phyloP scores from a whole-genome alignment of 2,797 vertebrate species.

The Pseudochirops corinnae region DNA sequence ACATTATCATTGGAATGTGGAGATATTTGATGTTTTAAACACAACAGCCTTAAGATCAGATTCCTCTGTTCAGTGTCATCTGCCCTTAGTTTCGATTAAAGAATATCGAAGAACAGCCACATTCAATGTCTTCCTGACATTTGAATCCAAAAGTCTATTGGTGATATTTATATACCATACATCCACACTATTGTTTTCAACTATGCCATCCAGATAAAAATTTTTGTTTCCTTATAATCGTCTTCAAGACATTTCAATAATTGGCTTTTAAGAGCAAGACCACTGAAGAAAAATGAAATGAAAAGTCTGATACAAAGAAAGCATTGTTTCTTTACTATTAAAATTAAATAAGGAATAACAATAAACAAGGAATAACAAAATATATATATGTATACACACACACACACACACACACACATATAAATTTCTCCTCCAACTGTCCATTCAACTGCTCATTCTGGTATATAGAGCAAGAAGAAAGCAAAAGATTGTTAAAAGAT shows the following conservation, averaged over 20 bases:
- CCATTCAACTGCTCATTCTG: constrained; percentile 55
- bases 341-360: not conserved
- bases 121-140: not conserved
- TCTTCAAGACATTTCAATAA: not conserved
- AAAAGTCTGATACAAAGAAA: constrained; percentile 6
- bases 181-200: not conserved
- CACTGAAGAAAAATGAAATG: not conserved
- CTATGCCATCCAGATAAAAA: not conserved
- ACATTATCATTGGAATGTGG: not conserved
- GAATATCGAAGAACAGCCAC: not conserved
- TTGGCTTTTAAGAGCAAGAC: not conserved
- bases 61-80: not conserved
- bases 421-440: not conserved
- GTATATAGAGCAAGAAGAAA: constrained; percentile 39
- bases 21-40: not conserved
- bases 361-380: too few relatives aligned
- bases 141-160: not conserved
- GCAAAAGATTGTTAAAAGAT: constrained; percentile 16
- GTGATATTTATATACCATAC: not conserved
- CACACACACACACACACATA: too few relatives aligned
- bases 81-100: not conserved
- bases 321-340: constrained; percentile 17
- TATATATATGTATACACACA: too few relatives aligned
- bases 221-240: not conserved
- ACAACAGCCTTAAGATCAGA: not conserved